These are phyloP conservation scores for Tipula vernalis DNA, from an alignment of 2,888 invertebrate genomes.

Conservation along the genomic window DNA sequence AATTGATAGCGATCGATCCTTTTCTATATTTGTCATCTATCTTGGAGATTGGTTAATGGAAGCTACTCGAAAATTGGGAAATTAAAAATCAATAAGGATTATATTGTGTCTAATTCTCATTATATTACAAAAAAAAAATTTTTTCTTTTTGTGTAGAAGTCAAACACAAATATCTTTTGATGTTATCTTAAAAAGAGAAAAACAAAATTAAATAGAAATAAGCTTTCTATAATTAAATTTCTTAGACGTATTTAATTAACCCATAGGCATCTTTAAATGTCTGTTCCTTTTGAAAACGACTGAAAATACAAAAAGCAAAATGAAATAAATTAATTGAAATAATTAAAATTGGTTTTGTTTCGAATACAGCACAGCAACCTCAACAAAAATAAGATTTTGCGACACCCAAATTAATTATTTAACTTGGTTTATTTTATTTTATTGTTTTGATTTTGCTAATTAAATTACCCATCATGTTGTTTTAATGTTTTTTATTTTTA, in stretches of 20 bases:
- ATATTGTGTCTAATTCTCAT: neutral
- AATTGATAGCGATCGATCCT: neutral
- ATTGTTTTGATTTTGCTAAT: neutral
- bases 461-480: neutral
- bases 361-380: neutral
- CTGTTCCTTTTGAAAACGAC: neutral
- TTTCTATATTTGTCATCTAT: neutral
- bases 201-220: neutral
- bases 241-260: neutral
- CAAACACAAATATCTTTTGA: neutral
- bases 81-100: neutral
- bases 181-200: neutral
- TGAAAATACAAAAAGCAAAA: neutral
- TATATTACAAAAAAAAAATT: neutral
- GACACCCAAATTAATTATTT: neutral
- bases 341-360: neutral
- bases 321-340: neutral
- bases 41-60: neutral
- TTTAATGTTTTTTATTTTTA: neutral
- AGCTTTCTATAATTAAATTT: neutral
- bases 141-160: neutral
- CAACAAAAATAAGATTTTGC: neutral
- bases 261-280: neutral
- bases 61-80: neutral
- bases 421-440: neutral